Conservation (phyloP, 2,113 vertebrate genomes). For the Telmatochromis bifrenatus region DNA sequence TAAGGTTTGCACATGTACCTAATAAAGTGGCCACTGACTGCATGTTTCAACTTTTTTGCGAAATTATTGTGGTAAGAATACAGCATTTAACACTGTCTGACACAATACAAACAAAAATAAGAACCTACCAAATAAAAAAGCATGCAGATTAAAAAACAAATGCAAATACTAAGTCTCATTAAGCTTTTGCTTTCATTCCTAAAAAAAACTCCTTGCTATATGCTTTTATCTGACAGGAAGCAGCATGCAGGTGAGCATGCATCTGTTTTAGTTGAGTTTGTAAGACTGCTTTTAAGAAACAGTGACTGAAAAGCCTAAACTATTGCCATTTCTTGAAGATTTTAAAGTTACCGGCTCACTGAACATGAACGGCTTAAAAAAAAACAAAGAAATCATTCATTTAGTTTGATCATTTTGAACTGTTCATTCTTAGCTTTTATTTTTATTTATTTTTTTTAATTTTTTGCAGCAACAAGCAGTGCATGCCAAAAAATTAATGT, state of each 20-base stretch:
- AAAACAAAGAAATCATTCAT: background rate
- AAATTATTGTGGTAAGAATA: background rate
- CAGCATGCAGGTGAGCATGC: conserved; percentile 33
- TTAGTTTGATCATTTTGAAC: fast-evolving
- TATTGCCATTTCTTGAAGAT: background rate
- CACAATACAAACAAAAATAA: background rate
- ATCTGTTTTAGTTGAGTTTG: background rate
- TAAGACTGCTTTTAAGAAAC: background rate
- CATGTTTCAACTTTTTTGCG: background rate
- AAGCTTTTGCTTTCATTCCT: background rate
- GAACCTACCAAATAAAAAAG: background rate
- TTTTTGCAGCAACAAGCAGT: background rate
- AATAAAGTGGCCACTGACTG: background rate
- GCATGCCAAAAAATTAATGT: background rate
- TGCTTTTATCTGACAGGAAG: conserved; percentile 2
- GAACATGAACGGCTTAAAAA: background rate
- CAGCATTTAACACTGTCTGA: background rate
- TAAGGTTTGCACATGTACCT: fast-evolving
- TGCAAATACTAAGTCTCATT: background rate
- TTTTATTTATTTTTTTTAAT: too few species aligned
- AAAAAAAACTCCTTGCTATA: background rate
- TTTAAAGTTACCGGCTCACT: background rate
- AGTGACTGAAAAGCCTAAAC: background rate
- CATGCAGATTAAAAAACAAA: background rate
- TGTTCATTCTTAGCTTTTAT: background rate